Base-by-base conservation (phyloP, 1,140 invertebrate species). In the Nixonia krombeini region DNA sequence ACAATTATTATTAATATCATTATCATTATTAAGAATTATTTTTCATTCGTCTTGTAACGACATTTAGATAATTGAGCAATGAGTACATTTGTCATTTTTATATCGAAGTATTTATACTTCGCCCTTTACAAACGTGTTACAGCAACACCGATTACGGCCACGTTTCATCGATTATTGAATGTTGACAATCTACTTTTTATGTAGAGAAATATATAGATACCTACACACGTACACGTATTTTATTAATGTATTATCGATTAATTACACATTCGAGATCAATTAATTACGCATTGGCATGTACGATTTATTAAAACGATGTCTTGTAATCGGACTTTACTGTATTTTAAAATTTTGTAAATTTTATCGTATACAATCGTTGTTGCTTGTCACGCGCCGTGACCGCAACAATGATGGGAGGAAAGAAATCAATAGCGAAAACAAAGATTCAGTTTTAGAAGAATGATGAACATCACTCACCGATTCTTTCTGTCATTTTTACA, bases 331-430 rank as follows among this genome's bases (percentile, higher is more conserved):
- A 10, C 9, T 18, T 18, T 6, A 21, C 6, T 40, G 16, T 40
- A 40, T 40, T 40, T 40, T 40, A 40, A 16, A 9, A 9, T 18
- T 40, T 21, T 17, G 6, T 18, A 8, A 40, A 40, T 40, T 40
- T 40, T 40, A 40, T 40, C 17, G 37, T 18, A 16, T 40, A 40
- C 18, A 18, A 18, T 40, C n/a, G n/a, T n/a, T n/a, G n/a, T n/a
- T n/a, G n/a, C n/a, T n/a, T n/a, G n/a, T n/a, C n/a, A n/a, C n/a
- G n/a, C n/a, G n/a, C n/a, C n/a, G 37, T 40, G 37, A n/a, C n/a
- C n/a, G 13, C 7, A 18, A 18, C 16, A 40, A 18, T 40, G 7
- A 40, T 40, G 18, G 18, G 17, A 12, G 9, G 2, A 12, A 18
- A 40, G 18, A n/a, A n/a, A n/a, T n/a, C n/a, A n/a, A 10, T 17